Evolutionary conservation across 2,888 invertebrate genomes (phyloP), one percentile per base, ranked within the genome.

Genomic region (Synanthedon andrenaeformis): DNA sequence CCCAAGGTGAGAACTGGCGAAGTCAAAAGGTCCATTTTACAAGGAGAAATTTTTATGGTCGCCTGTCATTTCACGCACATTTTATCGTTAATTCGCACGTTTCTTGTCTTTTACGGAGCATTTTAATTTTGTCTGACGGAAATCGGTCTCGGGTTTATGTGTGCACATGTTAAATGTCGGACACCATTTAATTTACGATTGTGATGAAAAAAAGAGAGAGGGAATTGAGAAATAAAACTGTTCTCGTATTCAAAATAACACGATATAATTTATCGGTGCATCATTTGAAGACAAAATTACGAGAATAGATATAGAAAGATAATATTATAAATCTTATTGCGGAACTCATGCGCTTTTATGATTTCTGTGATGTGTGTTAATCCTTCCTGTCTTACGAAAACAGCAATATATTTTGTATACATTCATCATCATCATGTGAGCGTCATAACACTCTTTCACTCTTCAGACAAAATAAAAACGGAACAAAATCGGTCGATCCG

Each of bases 61-160:
- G 70, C 62, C 70, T 73, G 79, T 84, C 79, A 85, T 86, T 86
- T 86, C 85, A 86, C 82, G 86, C 77, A 64, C 72, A 67, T 82
- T 83, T 35, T 79, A 79, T 71, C 73, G 70, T 80, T 81, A 78
- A 82, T 82, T 81, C 76, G 72, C 73, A 72, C 76, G 69, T 79
- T 76, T 72, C 74, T 75, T 74, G 72, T 75, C 72, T 75, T 75
- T 67, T 60, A 57, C 63, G 62, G 69, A 67, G 72, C 69, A 56
- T 74, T 79, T 77, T 70, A 75, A 76, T 76, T 74, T 73, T 69
- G 60, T 58, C 60, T 64, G 67, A 72, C 72, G 68, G 68, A 74
- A 74, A 76, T 76, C 69, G 65, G 58, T 57, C 61, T 62, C 62
- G 60, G 66, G 72, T 76, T 75, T 75, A 74, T 75, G 70, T 69